Conservation (phyloP, 1,140 invertebrate genomes). For the Pseudomyrmex concolor region DNA sequence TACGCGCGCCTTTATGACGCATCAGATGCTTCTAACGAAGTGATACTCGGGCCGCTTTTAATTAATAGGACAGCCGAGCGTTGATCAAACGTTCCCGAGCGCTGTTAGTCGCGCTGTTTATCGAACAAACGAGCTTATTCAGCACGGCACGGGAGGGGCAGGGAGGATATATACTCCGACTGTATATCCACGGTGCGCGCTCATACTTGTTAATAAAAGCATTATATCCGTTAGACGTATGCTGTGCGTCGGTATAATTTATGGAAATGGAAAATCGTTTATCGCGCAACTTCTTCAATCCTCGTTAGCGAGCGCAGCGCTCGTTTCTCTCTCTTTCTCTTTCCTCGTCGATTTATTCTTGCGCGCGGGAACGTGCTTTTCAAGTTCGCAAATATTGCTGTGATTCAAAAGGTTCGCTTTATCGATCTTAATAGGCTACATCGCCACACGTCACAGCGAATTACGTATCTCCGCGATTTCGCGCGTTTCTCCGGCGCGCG, state of each 20-base stretch:
- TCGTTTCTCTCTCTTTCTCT: background rate
- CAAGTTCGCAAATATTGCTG: background rate
- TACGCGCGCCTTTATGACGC: conserved; percentile 64
- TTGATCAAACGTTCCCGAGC: conserved; percentile 70
- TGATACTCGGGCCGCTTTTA: conserved; percentile 68
- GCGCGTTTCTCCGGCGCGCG: background rate
- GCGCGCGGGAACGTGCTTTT: background rate
- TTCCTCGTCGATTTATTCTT: conserved; percentile 8
- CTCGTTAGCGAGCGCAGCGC: background rate
- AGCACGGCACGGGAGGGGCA: conserved; percentile 32
- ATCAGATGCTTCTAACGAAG: conserved; percentile 69
- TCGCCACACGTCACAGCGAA: background rate
- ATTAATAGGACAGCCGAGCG: conserved; percentile 69
- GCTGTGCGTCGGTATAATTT: conserved; percentile 46
- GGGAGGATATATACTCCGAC: background rate
- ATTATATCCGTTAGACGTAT: conserved; percentile 57
- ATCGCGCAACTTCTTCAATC: conserved; percentile 39
- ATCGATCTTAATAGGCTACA: too few species aligned
- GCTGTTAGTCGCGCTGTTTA: conserved; percentile 59
- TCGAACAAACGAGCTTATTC: conserved; percentile 74
- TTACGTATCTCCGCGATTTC: conserved; percentile 16
- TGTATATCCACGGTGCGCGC: conserved; percentile 44
- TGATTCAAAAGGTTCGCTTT: too few species aligned
- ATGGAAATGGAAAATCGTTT: conserved; percentile 59
- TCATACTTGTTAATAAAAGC: conserved; percentile 63